Conservation (phyloP, 2,797 vertebrate genomes). For the Silurus lanzhouensis region DNA sequence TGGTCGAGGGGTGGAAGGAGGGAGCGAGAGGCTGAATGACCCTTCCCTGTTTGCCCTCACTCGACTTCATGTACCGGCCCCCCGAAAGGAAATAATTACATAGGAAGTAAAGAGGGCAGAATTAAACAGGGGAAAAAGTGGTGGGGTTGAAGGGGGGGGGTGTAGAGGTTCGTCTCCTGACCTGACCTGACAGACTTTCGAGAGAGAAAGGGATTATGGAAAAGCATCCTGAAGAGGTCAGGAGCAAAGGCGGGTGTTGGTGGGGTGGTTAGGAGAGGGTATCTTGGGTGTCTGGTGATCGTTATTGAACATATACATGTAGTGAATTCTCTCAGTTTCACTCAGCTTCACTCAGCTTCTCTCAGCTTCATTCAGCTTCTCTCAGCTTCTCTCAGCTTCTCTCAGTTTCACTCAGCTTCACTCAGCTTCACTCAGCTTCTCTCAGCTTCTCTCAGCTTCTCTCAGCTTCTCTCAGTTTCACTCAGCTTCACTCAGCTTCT, state of each 20-base stretch:
- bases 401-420: too few species aligned
- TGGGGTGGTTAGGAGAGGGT: too few species aligned
- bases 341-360: too few species aligned
- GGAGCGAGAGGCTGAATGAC: slow-evolving; percentile 65
- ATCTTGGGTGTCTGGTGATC: slow-evolving; percentile 23
- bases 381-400: too few species aligned
- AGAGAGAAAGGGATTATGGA: slow-evolving; percentile 21
- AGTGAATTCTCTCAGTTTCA: not conserved
- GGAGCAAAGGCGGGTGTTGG: slow-evolving; percentile 8
- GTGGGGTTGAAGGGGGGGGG: not conserved
- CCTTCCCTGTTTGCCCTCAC: slow-evolving; percentile 80
- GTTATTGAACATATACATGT: slow-evolving; percentile 38
- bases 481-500: too few species aligned
- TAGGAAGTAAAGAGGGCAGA: slow-evolving; percentile 74
- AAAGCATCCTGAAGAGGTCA: slow-evolving; percentile 51
- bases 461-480: too few species aligned
- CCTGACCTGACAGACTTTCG: slow-evolving; percentile 55
- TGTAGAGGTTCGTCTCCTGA: slow-evolving; percentile 74
- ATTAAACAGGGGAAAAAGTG: slow-evolving; percentile 70
- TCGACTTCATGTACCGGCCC: slow-evolving; percentile 75
- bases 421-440: too few species aligned
- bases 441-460: too few species aligned
- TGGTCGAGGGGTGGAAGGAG: slow-evolving; percentile 62
- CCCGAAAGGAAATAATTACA: slow-evolving; percentile 85
- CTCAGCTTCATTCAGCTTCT: too few species aligned